phyloP scores from a whole-genome alignment of 1,140 invertebrate species.

The Lysiphlebus fabarum region DNA sequence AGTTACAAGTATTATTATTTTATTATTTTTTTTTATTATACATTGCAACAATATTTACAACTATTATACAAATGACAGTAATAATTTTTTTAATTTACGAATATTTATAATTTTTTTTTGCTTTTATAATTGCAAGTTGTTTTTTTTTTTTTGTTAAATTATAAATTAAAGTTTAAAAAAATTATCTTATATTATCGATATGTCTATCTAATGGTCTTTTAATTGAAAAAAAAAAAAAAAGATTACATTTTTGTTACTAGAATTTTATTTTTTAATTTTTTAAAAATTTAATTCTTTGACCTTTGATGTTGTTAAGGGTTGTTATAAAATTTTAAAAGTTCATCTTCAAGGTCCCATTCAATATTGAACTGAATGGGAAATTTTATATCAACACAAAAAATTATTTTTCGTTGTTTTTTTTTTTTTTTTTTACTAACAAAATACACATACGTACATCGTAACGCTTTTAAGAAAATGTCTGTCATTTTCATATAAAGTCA shows the following conservation, averaged over 20 bases:
- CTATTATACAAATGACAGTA: constrained; percentile 45
- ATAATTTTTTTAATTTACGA: constrained; percentile 19
- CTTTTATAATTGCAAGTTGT: too few relatives aligned
- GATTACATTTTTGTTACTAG: constrained; percentile 17
- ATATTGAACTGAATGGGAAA: too few relatives aligned
- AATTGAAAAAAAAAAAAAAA: constrained; percentile 10
- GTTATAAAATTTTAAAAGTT: constrained; percentile 13
- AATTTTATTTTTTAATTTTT: background rate
- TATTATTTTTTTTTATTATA: constrained; percentile 40
- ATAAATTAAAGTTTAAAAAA: constrained; percentile 31
- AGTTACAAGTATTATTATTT: constrained; percentile 20
- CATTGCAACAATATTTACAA: constrained; percentile 52
- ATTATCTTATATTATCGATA: constrained; percentile 46
- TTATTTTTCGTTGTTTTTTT: background rate
- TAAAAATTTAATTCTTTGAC: background rate
- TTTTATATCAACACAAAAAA: too few relatives aligned
- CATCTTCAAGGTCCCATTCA: constrained; percentile 2
- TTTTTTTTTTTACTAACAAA: background rate
- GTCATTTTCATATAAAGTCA: constrained; percentile 13
- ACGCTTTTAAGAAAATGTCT: constrained; percentile 17
- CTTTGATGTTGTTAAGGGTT: background rate
- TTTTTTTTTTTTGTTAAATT: background rate
- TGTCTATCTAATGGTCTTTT: constrained; percentile 37
- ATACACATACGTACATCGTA: constrained; percentile 15
- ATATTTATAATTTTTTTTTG: constrained; percentile 25